Conservation (phyloP, 2,113 vertebrate species). For the Lepus europaeus region DNA sequence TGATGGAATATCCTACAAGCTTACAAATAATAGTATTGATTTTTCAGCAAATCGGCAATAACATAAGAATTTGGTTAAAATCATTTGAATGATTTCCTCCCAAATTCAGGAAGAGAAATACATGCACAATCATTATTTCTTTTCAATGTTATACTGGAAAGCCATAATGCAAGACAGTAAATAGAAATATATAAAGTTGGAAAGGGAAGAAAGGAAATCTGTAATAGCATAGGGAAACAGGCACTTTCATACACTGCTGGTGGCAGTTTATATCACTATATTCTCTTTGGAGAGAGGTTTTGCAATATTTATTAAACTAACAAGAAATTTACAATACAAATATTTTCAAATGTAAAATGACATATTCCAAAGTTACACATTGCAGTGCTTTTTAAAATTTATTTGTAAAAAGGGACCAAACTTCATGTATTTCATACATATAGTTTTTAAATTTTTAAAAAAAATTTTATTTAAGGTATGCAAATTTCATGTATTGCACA, state of each 20-base stretch:
- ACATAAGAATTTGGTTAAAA: background rate
- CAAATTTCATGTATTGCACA: too few relatives aligned
- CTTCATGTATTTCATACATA: too few relatives aligned
- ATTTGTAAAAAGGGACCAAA: too few relatives aligned
- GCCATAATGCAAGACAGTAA: background rate
- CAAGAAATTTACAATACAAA: background rate
- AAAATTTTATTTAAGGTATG: too few relatives aligned
- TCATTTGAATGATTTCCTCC: background rate
- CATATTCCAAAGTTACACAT: background rate
- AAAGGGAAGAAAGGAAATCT: background rate
- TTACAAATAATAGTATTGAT: background rate
- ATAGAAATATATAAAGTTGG: background rate
- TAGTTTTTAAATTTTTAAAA: too few relatives aligned
- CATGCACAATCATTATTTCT: background rate
- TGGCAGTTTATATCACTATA: background rate
- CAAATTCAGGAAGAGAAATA: constrained; percentile 17
- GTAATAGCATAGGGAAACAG: background rate
- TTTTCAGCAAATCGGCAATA: constrained; percentile 12
- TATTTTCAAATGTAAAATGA: constrained; percentile 9
- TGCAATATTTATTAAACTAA: background rate
- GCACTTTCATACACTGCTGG: background rate
- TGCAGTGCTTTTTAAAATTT: too few relatives aligned
- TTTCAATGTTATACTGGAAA: background rate
- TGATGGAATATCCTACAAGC: background rate
- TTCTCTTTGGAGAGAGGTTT: background rate